Base-by-base conservation (phyloP, 2,113 vertebrate species). In the Cephalopterus ornatus region DNA sequence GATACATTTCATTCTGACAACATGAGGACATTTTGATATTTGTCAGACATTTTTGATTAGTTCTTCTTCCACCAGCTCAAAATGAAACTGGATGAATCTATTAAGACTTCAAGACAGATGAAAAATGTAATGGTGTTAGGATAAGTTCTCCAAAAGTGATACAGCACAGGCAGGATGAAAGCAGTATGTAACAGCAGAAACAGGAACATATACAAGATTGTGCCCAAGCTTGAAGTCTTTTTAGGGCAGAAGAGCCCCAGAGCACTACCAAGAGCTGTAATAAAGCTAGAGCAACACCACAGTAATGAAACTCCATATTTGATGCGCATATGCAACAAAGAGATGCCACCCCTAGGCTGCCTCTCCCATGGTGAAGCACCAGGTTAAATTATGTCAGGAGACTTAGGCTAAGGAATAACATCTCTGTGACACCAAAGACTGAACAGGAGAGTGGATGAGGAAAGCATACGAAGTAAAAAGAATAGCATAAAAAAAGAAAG, bases 21-120 rank as follows among this genome's bases (percentile, higher is more conserved):
- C 72, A 84, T 3, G 35, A 94, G 85, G 92, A 86, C 76, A 84
- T 91, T 92, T 84, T 67, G 46, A 84, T 93, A 77, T 77, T 81
- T 95, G 79, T 95, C 91, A 91, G 71, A 86, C 12, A 21, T 33
- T 94, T 94, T 92, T 90, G 81, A 92, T 82, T 94, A 86, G 67
- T 84, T 92, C 91, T 95, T 75, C 63, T 62, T 92, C 91, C 42
- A 59, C 65, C 61, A 84, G 50, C 52, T 83, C 39, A 55, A 32
- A 94, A 89, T 61, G 73, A 92, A 96, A 86, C 73, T 81, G 59
- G 72, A 80, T 89, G 80, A 95, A 87, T 24, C 26, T 55, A 87
- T 92, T 89, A 93, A 92, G 76, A 50, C 27, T 86, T 81, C 46
- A 89, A 86, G 83, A 91, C 65, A 91, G 75, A 92, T 86, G 59